phyloP scores from a whole-genome alignment of 2,797 vertebrate species.

The Meda fulgida region DNA sequence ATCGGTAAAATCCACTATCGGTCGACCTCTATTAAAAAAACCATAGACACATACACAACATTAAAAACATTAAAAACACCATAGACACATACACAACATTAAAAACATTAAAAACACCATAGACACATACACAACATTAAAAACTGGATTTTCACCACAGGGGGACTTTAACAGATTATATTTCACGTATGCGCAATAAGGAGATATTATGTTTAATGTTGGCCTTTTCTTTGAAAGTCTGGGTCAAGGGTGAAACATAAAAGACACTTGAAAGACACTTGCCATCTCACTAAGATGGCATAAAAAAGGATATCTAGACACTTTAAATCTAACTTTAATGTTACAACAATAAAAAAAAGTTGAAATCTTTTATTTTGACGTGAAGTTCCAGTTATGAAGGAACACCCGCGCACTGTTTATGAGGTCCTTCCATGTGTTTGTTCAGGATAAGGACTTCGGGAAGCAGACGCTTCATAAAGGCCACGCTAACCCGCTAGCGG shows the following conservation, averaged over 20 bases:
- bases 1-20: no score
- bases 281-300: background rate
- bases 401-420: background rate
- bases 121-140: no score
- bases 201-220: no score
- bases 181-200: no score
- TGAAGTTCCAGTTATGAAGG: no score
- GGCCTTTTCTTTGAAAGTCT: background rate
- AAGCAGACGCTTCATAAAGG: constrained; percentile 93
- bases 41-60: no score
- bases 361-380: background rate
- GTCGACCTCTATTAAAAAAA: no score
- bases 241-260: background rate
- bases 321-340: background rate
- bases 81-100: no score
- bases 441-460: constrained; percentile 95
- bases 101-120: no score
- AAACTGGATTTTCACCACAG: no score
- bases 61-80: no score
- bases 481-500: constrained; percentile 92
- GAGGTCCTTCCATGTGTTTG: background rate
- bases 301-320: background rate
- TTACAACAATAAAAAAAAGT: background rate
- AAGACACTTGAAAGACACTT: background rate
- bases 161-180: no score